These are phyloP conservation scores for Hylaea fasciaria DNA, from an alignment of 2,888 invertebrate genomes.

Conservation along the genomic window DNA sequence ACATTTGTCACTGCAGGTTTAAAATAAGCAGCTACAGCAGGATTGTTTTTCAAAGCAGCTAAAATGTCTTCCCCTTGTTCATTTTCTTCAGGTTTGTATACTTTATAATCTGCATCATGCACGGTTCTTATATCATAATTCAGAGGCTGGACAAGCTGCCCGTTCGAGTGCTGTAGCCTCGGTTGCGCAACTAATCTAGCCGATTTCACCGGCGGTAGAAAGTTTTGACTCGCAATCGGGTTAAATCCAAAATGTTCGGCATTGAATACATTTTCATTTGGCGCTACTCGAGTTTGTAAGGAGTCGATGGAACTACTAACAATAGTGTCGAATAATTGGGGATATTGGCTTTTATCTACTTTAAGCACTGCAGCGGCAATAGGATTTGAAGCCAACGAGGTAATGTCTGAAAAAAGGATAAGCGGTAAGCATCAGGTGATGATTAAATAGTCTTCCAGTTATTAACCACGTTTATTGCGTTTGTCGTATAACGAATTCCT, in stretches of 20 bases:
- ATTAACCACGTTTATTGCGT: too few species aligned
- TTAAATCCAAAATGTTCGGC: constrained; percentile 78
- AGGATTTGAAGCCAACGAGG: constrained; percentile 77
- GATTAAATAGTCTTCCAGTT: constrained; percentile 8
- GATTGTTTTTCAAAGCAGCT: constrained; percentile 76
- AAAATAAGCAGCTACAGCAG: constrained; percentile 76
- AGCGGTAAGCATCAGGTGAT: constrained; percentile 46
- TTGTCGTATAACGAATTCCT: background rate
- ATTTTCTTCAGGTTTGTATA: constrained; percentile 76
- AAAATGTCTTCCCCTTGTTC: constrained; percentile 74
- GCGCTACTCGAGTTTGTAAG: constrained; percentile 71
- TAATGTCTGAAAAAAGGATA: constrained; percentile 73
- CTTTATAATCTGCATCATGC: constrained; percentile 79
- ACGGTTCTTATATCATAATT: constrained; percentile 78
- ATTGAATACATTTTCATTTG: constrained; percentile 72
- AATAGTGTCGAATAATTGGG: constrained; percentile 75
- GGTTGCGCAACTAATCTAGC: constrained; percentile 67
- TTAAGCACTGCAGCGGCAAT: constrained; percentile 73
- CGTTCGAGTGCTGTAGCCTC: constrained; percentile 52
- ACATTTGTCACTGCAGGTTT: constrained; percentile 74
- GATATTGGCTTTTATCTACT: constrained; percentile 78
- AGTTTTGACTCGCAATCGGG: constrained; percentile 79
- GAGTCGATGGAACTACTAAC: constrained; percentile 82
- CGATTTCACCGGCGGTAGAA: constrained; percentile 63
- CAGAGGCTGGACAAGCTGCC: constrained; percentile 66